Conservation (phyloP, 2,113 vertebrate species). For the Ramphastos sulfuratus region DNA sequence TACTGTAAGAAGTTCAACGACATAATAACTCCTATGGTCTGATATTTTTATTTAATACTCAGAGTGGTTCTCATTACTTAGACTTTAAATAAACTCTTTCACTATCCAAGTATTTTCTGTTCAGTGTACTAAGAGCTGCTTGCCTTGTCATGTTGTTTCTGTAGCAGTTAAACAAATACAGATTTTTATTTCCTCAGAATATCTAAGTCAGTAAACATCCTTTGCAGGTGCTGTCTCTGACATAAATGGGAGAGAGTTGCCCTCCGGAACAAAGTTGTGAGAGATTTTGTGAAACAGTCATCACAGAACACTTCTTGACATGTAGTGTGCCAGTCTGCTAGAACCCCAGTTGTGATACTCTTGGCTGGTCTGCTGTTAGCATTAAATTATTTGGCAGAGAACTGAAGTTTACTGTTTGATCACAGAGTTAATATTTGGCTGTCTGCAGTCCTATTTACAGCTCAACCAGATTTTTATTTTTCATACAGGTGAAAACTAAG, state of each 20-base stretch:
- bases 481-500: neutral
- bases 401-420: neutral
- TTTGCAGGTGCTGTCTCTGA: neutral
- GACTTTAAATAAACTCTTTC: neutral
- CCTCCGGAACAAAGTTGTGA: neutral
- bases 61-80: too few relatives aligned
- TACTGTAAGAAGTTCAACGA: neutral
- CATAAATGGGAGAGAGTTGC: neutral
- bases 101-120: neutral
- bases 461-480: neutral
- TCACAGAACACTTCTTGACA: too few relatives aligned
- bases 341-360: neutral
- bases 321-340: rapidly evolving
- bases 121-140: neutral
- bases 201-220: rapidly evolving
- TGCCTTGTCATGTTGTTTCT: neutral
- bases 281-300: neutral
- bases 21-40: neutral
- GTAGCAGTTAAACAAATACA: neutral
- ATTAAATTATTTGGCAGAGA: rapidly evolving
- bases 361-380: neutral
- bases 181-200: neutral
- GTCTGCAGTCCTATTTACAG: rapidly evolving
- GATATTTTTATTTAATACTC: neutral
- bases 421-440: neutral